A percentile compares a stretch with the other conserved stretches of the same genome.
phyloP scores from a whole-genome alignment of 2,113 vertebrate species.

The Halichoerus grypus region DNA sequence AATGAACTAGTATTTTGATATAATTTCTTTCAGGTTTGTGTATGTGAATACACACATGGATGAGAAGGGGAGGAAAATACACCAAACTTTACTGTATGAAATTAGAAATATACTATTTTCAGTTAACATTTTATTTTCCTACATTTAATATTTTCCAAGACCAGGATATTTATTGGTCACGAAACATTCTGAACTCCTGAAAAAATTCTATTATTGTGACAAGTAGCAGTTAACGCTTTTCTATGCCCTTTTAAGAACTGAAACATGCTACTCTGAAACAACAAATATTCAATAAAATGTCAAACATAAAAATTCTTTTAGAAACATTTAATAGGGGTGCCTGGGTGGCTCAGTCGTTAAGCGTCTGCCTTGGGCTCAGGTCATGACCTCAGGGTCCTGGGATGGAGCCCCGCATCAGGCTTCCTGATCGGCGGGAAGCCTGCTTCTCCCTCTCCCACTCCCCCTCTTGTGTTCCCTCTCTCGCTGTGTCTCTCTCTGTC shows the following conservation, averaged over 20 bases:
- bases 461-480: too few species aligned
- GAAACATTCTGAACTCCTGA: slow-evolving; percentile 34
- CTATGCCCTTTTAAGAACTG: slow-evolving; percentile 41
- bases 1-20: neutral
- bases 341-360: too few species aligned
- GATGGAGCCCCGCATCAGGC: too few species aligned
- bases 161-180: neutral
- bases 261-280: neutral
- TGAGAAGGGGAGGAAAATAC: neutral
- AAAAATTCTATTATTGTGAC: neutral
- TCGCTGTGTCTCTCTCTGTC: too few species aligned
- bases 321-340: neutral
- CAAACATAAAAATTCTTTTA: slow-evolving; percentile 46
- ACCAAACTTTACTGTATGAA: neutral
- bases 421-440: too few species aligned
- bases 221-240: neutral
- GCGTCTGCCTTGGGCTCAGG: too few species aligned
- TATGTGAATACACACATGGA: neutral
- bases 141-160: slow-evolving; percentile 37
- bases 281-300: neutral
- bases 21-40: neutral
- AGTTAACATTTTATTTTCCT: slow-evolving; percentile 17
- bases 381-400: too few species aligned
- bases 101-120: slow-evolving; percentile 42
- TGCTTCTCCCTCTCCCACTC: too few species aligned